phyloP scores from a whole-genome alignment of 2,888 invertebrate species.

The Taphrorychus bicolor region DNA sequence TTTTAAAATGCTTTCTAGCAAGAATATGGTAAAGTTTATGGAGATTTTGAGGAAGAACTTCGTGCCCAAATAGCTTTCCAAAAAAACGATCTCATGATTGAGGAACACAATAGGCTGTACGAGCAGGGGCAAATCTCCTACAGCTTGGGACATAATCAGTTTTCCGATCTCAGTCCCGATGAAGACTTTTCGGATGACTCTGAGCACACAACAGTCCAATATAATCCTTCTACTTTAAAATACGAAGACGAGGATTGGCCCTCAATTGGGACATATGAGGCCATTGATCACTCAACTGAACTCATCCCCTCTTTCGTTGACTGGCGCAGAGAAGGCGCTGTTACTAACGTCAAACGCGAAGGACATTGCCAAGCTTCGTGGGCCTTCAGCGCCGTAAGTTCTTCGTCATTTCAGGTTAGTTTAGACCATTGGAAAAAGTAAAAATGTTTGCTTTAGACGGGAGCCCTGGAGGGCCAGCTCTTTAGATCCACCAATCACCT shows the following conservation, averaged over 20 bases:
- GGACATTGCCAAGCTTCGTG: constrained; percentile 84
- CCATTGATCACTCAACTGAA: too few relatives aligned
- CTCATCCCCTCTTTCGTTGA: constrained; percentile 47
- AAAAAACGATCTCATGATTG: background rate
- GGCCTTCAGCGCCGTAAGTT: constrained; percentile 68
- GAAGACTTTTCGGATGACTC: constrained; percentile 15
- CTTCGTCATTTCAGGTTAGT: background rate
- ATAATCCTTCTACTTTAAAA: background rate
- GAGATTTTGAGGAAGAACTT: constrained; percentile 1
- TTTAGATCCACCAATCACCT: background rate
- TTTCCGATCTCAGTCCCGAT: constrained; percentile 12
- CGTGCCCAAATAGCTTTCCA: background rate
- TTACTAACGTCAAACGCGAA: constrained; percentile 75
- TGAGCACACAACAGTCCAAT: too few relatives aligned
- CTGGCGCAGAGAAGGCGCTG: constrained; percentile 66
- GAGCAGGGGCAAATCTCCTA: background rate
- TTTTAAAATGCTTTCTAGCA: too few relatives aligned
- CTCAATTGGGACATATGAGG: background rate
- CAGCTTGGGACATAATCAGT: constrained; percentile 3
- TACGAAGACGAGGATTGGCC: background rate
- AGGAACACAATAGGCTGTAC: constrained; percentile 6
- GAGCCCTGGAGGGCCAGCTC: constrained; percentile 17
- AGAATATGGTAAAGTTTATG: constrained; percentile 1
- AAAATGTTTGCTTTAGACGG: constrained; percentile 7
- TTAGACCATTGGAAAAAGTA: background rate